These are phyloP conservation scores for pig (Sus scrofa) DNA, from an alignment of 2,113 vertebrate species.

Conservation along the genomic window T2T-Sscrofa CM000817.6:66133501-66134000, in stretches of 20 bases:
- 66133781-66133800: not conserved
- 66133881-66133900: too few species aligned
- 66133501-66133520: not conserved
- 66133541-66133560: not conserved
- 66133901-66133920: too few species aligned
- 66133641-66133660: not conserved
- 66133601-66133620: not conserved
- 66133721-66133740: not conserved
- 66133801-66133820: not conserved
- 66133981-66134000: too few species aligned
- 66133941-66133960: too few species aligned
- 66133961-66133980: too few species aligned
- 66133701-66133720: too few species aligned
- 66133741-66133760: not conserved
- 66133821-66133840: too few species aligned
- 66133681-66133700: not conserved
- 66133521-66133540: not conserved
- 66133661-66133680: not conserved
- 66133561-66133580: not conserved
- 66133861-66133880: too few species aligned
- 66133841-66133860: too few species aligned
- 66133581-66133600: not conserved
- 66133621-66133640: not conserved
- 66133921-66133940: too few species aligned
- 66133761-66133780: not conserved